A percentile compares a stretch with the other conserved stretches of the same genome.
phyloP scores from a whole-genome alignment of 1,140 invertebrate genomes.

The Cardiocondyla obscurior region DNA sequence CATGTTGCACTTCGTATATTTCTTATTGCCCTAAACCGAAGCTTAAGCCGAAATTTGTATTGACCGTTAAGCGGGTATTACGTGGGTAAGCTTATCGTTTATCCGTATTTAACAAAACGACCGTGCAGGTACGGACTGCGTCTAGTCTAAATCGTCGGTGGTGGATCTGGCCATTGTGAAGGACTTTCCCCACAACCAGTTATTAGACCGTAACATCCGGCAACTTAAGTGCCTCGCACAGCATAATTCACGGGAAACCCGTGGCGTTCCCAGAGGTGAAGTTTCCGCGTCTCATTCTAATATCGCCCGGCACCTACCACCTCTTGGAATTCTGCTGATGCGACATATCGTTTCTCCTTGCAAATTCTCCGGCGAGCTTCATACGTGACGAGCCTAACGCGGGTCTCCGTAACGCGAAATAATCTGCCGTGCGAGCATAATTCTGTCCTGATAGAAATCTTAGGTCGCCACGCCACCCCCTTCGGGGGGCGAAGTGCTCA shows the following conservation, averaged over 20 bases:
- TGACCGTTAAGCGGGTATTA: constrained; percentile 43
- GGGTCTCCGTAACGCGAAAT: constrained; percentile 15
- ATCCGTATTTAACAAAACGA: constrained; percentile 59
- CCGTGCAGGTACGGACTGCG: background rate
- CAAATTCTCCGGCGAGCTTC: constrained; percentile 13
- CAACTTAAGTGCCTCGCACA: constrained; percentile 50
- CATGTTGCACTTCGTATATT: background rate
- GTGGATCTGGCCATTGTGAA: background rate
- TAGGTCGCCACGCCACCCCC: background rate
- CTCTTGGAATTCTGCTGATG: constrained; percentile 58
- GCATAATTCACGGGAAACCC: constrained; percentile 50
- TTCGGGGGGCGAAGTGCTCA: background rate
- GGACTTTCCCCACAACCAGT: constrained; percentile 45
- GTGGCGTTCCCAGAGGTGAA: constrained; percentile 24
- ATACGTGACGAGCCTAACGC: constrained; percentile 33
- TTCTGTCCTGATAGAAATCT: constrained; percentile 39
- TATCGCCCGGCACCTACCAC: constrained; percentile 7
- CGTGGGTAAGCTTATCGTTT: constrained; percentile 41
- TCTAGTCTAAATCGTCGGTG: background rate
- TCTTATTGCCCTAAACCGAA: constrained; percentile 26
- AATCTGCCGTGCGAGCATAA: constrained; percentile 25
- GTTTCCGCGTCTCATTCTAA: constrained; percentile 40
- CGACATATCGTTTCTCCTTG: constrained; percentile 42
- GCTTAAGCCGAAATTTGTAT: constrained; percentile 57
- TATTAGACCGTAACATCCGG: constrained; percentile 63